Percentiles rank a stretch among this genome's conserved stretches.
These are phyloP conservation scores for Imbricaverruca yamaguchii DNA, from an alignment of 2,888 invertebrate species.

Conservation along the genomic window DNA sequence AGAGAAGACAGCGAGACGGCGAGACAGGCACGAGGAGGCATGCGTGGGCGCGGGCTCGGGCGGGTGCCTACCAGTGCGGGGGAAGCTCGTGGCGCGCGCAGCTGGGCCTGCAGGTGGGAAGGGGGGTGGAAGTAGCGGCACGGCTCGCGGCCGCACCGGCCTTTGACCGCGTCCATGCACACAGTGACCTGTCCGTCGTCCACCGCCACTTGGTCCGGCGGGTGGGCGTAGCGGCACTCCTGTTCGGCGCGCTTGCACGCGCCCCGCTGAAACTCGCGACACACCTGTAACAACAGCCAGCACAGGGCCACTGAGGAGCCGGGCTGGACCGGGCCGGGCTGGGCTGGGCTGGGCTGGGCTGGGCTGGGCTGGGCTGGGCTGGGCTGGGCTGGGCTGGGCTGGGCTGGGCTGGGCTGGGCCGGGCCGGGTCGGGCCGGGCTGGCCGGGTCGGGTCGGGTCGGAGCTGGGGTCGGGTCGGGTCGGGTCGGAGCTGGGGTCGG, in stretches of 20 bases:
- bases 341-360: too few species aligned
- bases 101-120: slow-evolving; percentile 98
- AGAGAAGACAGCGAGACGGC: slow-evolving; percentile 26
- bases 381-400: too few species aligned
- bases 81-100: slow-evolving; percentile 81
- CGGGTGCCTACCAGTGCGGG: slow-evolving; percentile 40
- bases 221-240: slow-evolving; percentile 99
- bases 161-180: slow-evolving; percentile 99
- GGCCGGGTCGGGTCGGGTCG: too few species aligned
- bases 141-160: slow-evolving; percentile 97
- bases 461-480: too few species aligned
- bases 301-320: slow-evolving; percentile 24
- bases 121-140: slow-evolving; percentile 99
- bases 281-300: slow-evolving; percentile 42
- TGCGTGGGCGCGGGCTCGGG: slow-evolving; percentile 31
- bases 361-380: too few species aligned
- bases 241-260: slow-evolving; percentile 95
- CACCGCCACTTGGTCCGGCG: slow-evolving; percentile 88
- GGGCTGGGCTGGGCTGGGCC: too few species aligned
- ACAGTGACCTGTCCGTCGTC: slow-evolving; percentile 98
- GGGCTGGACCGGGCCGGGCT: too few species aligned
- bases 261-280: slow-evolving; percentile 98
- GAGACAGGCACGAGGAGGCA: slow-evolving; percentile 25
- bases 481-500: too few species aligned
- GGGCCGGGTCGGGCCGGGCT: too few species aligned